Evolutionary conservation across 2,888 invertebrate species (phyloP).

Genomic region (Caenorhabditis doughertyi): DNA sequence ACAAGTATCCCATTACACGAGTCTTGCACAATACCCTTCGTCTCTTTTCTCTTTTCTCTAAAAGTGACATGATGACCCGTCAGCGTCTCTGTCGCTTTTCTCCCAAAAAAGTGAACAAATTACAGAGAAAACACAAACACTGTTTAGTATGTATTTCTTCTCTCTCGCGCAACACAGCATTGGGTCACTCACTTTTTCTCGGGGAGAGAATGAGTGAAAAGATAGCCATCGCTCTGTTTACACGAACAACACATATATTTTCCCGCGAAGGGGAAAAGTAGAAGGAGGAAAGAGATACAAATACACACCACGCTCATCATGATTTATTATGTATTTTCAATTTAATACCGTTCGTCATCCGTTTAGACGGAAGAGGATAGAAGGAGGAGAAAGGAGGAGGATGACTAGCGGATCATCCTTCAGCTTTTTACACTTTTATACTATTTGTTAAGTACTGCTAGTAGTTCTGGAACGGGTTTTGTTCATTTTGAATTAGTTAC

Average conservation of each 20-base stretch:
- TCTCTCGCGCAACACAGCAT: not conserved
- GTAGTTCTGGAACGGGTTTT: not conserved
- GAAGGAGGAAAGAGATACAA: constrained; percentile 11
- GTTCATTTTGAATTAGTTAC: not conserved
- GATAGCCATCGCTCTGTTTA: constrained; percentile 56
- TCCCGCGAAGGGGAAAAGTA: constrained; percentile 8
- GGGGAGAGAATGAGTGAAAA: constrained; percentile 11
- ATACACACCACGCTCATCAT: constrained; percentile 54
- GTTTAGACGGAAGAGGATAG: not conserved
- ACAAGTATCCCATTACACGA: constrained; percentile 47
- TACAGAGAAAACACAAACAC: constrained; percentile 35
- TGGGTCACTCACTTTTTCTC: constrained; percentile 38
- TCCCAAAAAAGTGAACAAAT: constrained; percentile 24
- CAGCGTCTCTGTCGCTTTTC: not conserved
- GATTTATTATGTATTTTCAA: constrained; percentile 63
- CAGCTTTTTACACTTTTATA: constrained; percentile 32
- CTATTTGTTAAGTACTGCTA: constrained; percentile 21
- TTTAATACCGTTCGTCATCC: constrained; percentile 57
- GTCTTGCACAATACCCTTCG: constrained; percentile 3
- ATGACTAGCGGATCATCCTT: constrained; percentile 23
- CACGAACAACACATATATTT: constrained; percentile 54
- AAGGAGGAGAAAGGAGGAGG: not conserved
- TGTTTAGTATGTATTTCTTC: constrained; percentile 26
- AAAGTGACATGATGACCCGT: constrained; percentile 29
- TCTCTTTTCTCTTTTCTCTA: not conserved